Percentiles rank a stretch among this genome's conserved stretches.
These are phyloP conservation scores for Odontamblyopus lacepedii DNA, from an alignment of 2,797 vertebrate genomes.

Conservation along the genomic window DNA sequence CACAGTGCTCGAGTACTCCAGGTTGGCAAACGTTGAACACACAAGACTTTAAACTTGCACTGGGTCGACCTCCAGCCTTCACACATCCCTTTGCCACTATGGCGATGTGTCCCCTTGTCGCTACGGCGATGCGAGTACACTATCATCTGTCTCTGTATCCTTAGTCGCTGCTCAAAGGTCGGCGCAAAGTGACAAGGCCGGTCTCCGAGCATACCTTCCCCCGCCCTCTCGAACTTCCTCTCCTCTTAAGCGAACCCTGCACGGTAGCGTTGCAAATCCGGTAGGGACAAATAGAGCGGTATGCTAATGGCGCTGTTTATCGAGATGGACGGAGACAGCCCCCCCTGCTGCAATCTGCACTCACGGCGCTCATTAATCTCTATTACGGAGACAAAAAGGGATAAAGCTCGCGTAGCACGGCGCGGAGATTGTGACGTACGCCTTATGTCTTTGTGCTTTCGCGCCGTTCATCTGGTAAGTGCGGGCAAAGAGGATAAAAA, in stretches of 20 bases:
- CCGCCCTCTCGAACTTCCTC: not conserved
- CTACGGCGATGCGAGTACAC: not conserved
- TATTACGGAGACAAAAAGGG: constrained; percentile 16
- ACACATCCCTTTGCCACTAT: not conserved
- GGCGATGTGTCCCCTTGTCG: not conserved
- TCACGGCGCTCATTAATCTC: constrained; percentile 29
- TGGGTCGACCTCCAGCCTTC: not conserved
- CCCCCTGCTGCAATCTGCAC: constrained; percentile 1
- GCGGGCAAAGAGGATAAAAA: constrained; percentile 55
- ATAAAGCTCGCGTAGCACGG: not conserved
- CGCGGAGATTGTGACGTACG: constrained; percentile 32
- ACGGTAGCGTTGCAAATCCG: not conserved
- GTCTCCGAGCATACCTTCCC: not conserved
- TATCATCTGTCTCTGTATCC: not conserved
- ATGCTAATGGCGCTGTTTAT: constrained; percentile 15
- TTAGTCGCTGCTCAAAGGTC: not conserved
- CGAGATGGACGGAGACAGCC: constrained; percentile 17
- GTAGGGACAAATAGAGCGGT: constrained; percentile 9
- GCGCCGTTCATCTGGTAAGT: constrained; percentile 36
- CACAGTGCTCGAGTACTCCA: no score
- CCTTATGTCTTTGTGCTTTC: constrained; percentile 6
- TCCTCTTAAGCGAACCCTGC: not conserved
- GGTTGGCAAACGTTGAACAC: no score
- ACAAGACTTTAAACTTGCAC: no score
- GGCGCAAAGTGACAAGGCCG: not conserved